These are phyloP conservation scores for Clanis bilineata DNA, from an alignment of 2,888 invertebrate genomes.

Conservation along the genomic window DNA sequence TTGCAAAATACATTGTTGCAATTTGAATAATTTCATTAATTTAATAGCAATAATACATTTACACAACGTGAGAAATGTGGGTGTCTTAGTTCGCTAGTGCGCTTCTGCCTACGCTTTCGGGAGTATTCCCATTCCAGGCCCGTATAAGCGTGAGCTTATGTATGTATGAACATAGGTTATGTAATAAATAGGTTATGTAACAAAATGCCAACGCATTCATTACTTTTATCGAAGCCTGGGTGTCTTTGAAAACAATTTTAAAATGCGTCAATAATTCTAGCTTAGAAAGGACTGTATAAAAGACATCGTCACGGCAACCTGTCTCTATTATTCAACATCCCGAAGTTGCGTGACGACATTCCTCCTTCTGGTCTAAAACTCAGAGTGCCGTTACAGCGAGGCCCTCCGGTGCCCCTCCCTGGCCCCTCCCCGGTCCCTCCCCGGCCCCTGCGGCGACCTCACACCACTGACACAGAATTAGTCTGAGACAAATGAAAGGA, in stretches of 20 bases:
- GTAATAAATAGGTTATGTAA: too few species aligned
- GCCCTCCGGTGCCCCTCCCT: conserved; percentile 11
- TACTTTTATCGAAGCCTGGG: too few species aligned
- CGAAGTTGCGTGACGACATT: conserved; percentile 21
- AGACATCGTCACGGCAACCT: background rate
- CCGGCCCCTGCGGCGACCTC: conserved; percentile 36
- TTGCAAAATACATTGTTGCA: background rate
- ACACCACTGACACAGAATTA: conserved; percentile 39
- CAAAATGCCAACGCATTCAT: too few species aligned
- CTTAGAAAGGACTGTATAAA: background rate
- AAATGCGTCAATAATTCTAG: background rate
- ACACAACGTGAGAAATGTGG: too few species aligned
- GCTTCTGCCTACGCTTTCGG: too few species aligned
- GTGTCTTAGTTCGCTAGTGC: too few species aligned
- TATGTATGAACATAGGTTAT: too few species aligned
- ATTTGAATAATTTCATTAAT: too few species aligned
- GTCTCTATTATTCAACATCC: background rate
- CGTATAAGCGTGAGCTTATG: too few species aligned
- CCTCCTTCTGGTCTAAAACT: conserved; percentile 26
- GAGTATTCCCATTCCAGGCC: too few species aligned
- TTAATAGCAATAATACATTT: too few species aligned
- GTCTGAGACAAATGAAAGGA: conserved; percentile 59
- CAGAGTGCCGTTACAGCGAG: conserved; percentile 24
- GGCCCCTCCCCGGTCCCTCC: conserved; percentile 12
- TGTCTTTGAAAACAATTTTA: too few species aligned